Conservation (phyloP, 2,888 invertebrate species). For the Teleiodes luculella region DNA sequence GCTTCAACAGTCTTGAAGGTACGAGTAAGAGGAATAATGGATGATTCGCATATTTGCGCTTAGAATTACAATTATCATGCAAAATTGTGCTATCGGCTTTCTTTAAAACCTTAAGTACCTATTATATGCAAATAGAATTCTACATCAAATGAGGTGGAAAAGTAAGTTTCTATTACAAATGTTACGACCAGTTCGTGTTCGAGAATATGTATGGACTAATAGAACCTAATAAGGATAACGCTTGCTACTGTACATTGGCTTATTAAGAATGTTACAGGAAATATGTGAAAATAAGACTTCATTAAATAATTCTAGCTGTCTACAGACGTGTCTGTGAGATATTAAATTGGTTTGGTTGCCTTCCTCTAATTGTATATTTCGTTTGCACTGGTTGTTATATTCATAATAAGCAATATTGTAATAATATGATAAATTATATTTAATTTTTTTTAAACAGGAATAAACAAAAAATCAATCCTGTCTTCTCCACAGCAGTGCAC, state of each 20-base stretch:
- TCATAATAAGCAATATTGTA: too few relatives aligned
- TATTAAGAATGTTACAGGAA: neutral
- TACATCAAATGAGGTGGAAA: neutral
- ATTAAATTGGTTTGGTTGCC: neutral
- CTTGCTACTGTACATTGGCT: too few relatives aligned
- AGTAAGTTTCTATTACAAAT: constrained; percentile 5
- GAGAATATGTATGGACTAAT: neutral
- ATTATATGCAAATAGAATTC: constrained; percentile 4
- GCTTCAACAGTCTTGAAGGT: too few relatives aligned
- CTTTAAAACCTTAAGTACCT: neutral
- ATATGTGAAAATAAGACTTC: neutral
- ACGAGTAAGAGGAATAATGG: too few relatives aligned
- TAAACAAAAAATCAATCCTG: too few relatives aligned
- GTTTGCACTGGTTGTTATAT: too few relatives aligned
- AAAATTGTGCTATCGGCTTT: neutral
- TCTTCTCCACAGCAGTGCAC: too few relatives aligned
- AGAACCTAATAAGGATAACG: neutral
- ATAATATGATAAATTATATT: too few relatives aligned
- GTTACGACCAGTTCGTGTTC: neutral
- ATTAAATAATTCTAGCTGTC: neutral
- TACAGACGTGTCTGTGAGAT: neutral
- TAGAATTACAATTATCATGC: neutral
- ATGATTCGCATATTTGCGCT: too few relatives aligned
- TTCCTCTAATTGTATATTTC: too few relatives aligned
- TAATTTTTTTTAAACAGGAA: too few relatives aligned